A percentile compares a stretch with the other conserved stretches of the same genome.
phyloP scores from a whole-genome alignment of 2,888 invertebrate genomes.

The Rhamnusium bicolor region DNA sequence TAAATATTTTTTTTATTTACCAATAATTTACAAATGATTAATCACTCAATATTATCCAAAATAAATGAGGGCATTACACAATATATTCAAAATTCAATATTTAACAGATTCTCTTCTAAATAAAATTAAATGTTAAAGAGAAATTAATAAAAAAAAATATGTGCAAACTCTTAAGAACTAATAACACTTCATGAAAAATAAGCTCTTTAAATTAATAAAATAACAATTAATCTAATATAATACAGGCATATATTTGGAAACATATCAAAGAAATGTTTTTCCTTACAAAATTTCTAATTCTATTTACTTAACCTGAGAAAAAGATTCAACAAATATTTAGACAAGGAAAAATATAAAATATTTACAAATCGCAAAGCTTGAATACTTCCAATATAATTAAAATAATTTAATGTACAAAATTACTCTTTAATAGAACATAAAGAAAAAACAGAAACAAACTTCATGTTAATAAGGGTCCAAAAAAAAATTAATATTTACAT shows the following conservation, averaged over 20 bases:
- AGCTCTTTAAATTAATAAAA: neutral
- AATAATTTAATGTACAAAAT: conserved; percentile 20
- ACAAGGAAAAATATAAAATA: conserved; percentile 14
- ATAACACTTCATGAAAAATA: conserved; percentile 9
- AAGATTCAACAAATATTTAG: conserved; percentile 14
- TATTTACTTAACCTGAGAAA: neutral
- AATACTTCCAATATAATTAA: conserved; percentile 1
- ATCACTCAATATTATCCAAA: conserved; percentile 19
- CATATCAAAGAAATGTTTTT: neutral
- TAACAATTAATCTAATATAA: conserved; percentile 1
- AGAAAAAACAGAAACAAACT: neutral
- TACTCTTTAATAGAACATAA: neutral
- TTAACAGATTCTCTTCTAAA: conserved; percentile 11
- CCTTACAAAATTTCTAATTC: neutral
- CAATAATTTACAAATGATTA: conserved; percentile 11
- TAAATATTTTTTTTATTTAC: conserved; percentile 25
- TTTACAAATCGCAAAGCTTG: conserved; percentile 21
- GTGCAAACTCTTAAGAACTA: conserved; percentile 14
- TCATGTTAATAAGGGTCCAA: conserved; percentile 2
- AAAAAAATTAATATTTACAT: conserved; percentile 21
- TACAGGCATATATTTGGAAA: neutral
- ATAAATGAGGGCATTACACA: conserved; percentile 2
- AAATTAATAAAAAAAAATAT: conserved; percentile 20
- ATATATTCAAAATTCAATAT: conserved; percentile 6
- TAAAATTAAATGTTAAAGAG: conserved; percentile 1